phyloP scores from a whole-genome alignment of 2,888 invertebrate genomes.

The Pilophorus perplexus region DNA sequence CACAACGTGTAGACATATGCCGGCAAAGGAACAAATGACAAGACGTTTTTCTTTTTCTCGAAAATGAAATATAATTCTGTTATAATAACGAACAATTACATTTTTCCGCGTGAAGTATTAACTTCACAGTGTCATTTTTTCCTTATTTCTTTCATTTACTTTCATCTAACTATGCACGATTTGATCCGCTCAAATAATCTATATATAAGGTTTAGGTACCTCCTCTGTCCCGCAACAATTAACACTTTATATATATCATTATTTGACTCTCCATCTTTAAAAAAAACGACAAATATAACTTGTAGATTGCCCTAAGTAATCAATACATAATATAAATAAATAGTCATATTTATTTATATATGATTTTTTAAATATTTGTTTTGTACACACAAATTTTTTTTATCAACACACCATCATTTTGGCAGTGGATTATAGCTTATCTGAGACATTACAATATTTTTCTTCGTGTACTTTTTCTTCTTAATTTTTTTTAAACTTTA shows the following conservation, averaged over 20 bases:
- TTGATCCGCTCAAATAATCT: constrained; percentile 37
- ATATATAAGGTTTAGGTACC: constrained; percentile 36
- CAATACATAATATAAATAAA: constrained; percentile 40
- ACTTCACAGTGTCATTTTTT: constrained; percentile 20
- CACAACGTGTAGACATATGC: no score
- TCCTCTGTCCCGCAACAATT: constrained; percentile 18
- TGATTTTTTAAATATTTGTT: constrained; percentile 31
- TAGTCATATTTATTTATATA: constrained; percentile 33
- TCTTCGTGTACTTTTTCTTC: constrained; percentile 19
- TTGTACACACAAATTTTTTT: constrained; percentile 40
- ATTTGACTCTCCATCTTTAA: constrained; percentile 28
- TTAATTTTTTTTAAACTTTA: constrained; percentile 36
- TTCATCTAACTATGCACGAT: constrained; percentile 34
- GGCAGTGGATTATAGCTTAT: constrained; percentile 41
- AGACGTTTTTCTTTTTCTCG: no score
- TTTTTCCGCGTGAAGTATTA: constrained; percentile 37
- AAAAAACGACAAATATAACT: constrained; percentile 36
- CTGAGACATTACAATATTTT: constrained; percentile 30
- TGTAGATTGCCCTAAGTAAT: constrained; percentile 39
- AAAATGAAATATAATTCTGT: constrained; percentile 48
- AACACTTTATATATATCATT: constrained; percentile 35
- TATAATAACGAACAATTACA: constrained; percentile 48
- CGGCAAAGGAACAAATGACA: no score
- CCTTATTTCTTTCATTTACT: constrained; percentile 27
- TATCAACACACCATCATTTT: constrained; percentile 39